phyloP scores from a whole-genome alignment of 37 sponge, comb jelly and placozoan genomes.

The Amphimedon queenslandica region DNA sequence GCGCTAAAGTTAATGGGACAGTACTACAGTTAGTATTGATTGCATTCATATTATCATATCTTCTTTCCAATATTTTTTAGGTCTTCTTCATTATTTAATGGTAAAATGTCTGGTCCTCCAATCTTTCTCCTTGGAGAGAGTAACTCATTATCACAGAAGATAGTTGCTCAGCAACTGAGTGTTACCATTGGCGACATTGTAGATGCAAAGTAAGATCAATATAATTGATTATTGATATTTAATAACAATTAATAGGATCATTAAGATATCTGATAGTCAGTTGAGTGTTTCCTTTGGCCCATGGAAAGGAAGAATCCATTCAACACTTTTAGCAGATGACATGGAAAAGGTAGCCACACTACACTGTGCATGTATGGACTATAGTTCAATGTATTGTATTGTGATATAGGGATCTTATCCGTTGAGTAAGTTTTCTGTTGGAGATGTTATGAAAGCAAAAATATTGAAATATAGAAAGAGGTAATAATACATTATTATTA shows the following conservation, averaged over 20 bases:
- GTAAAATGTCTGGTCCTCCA: constrained; percentile 6
- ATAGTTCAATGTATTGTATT: too few species aligned
- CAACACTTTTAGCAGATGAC: constrained; percentile 38
- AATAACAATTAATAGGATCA: too few species aligned
- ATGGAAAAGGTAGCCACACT: constrained; percentile 5
- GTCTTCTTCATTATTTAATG: constrained; percentile 5
- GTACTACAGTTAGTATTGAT: constrained; percentile 5
- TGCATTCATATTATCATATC: neutral
- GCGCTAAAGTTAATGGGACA: constrained; percentile 4
- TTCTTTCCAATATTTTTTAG: neutral
- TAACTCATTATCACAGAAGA: neutral
- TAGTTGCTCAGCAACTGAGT: neutral
- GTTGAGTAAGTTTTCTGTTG: too few species aligned
- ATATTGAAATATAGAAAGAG: too few species aligned
- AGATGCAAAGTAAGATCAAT: constrained; percentile 29
- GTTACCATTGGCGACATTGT: constrained; percentile 42
- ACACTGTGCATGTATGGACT: too few species aligned
- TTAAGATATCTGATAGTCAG: too few species aligned
- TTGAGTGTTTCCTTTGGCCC: constrained; percentile 45
- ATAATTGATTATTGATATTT: too few species aligned
- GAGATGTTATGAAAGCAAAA: too few species aligned
- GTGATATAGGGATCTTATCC: too few species aligned
- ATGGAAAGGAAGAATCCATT: constrained; percentile 61
- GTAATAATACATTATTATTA: too few species aligned
- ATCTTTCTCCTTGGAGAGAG: constrained; percentile 13